Evolutionary conservation across 2,888 invertebrate species (phyloP).

Genomic region (Invenusta paracnida): DNA sequence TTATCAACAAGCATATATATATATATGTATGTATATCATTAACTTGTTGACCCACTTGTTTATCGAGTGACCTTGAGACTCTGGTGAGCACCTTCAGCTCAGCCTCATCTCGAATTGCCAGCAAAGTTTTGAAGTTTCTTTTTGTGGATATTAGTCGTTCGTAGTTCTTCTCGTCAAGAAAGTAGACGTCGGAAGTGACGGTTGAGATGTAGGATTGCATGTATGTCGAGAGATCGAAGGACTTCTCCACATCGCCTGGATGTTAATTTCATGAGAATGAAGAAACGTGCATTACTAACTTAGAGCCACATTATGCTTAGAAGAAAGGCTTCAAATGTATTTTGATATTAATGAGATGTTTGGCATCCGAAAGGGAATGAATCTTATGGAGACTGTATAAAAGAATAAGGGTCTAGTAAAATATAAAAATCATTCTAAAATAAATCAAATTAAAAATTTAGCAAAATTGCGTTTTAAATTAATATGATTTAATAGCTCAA

Average conservation of each 20-base stretch:
- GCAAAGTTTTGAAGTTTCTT: slow-evolving; percentile 53
- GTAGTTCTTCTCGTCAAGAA: slow-evolving; percentile 56
- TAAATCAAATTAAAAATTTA: too few relatives aligned
- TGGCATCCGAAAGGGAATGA: slow-evolving; percentile 50
- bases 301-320: slow-evolving; percentile 49
- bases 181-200: slow-evolving; percentile 54
- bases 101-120: slow-evolving; percentile 52
- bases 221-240: slow-evolving; percentile 53
- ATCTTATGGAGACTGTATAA: too few relatives aligned
- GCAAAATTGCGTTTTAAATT: too few relatives aligned
- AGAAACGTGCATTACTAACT: slow-evolving; percentile 45
- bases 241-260: slow-evolving; percentile 56
- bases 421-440: too few relatives aligned
- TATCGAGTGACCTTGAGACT: slow-evolving; percentile 50
- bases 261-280: slow-evolving; percentile 46
- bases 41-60: too few relatives aligned
- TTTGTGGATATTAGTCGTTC: slow-evolving; percentile 54
- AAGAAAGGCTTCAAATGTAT: slow-evolving; percentile 53
- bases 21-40: too few relatives aligned
- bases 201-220: slow-evolving; percentile 54
- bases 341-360: too few relatives aligned
- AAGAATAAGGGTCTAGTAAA: too few relatives aligned
- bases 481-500: too few relatives aligned
- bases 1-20: too few relatives aligned
- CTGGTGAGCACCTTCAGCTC: slow-evolving; percentile 52